Evolutionary conservation across 2,888 invertebrate species (phyloP).

Genomic region (Cerastis leucographa): DNA sequence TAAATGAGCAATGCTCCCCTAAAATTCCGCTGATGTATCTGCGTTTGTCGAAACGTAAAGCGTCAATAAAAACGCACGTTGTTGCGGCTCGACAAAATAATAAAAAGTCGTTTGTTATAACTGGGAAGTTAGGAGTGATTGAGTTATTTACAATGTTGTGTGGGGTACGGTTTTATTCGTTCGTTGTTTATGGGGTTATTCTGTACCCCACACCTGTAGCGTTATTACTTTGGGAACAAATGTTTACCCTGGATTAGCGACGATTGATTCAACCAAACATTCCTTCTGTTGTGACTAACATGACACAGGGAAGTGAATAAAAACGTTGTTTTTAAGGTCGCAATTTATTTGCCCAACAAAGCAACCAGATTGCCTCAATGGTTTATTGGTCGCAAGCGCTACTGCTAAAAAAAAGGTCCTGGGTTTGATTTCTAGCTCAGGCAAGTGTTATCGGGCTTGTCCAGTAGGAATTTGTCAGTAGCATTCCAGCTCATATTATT

Average conservation of each 20-base stretch:
- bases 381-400: background rate
- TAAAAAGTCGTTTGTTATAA: conserved; percentile 62
- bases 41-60: conserved; percentile 49
- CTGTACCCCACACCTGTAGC: conserved; percentile 32
- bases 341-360: background rate
- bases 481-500: background rate
- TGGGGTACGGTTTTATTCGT: conserved; percentile 33
- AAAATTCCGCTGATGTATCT: conserved; percentile 66
- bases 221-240: conserved; percentile 12
- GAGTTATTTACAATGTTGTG: conserved; percentile 59
- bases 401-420: background rate
- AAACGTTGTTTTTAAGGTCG: background rate
- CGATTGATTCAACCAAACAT: background rate
- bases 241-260: conserved; percentile 7
- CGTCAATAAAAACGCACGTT: conserved; percentile 63
- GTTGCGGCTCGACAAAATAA: conserved; percentile 52
- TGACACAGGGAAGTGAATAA: background rate
- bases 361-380: background rate
- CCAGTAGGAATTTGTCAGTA: background rate
- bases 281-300: background rate
- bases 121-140: conserved; percentile 33
- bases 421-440: background rate
- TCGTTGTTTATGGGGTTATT: conserved; percentile 34
- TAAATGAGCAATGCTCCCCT: conserved; percentile 74
- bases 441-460: background rate